Base-by-base conservation (phyloP, 2,888 invertebrate species). In the Pseudolycoriella hygida region DNA sequence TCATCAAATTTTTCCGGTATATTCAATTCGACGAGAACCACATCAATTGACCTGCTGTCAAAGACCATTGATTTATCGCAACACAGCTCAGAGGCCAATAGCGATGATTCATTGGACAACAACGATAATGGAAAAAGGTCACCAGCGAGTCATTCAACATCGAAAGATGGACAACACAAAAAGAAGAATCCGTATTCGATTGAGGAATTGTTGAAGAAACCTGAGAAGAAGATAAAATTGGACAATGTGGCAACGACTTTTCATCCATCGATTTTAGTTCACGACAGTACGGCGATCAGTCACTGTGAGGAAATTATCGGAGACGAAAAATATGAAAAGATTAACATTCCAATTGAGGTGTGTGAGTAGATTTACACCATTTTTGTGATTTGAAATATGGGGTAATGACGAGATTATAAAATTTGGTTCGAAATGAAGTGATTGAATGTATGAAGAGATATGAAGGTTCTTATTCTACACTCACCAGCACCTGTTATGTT, bases 141-240 rank as follows among this genome's bases (percentile, higher is more conserved):
- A 58, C 58, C 10, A 57, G 59, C 46, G 8, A 25, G 5, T 25
- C 25, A 25, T 25, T 8, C 25, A 25, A 6, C 25, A 25, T 25
- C 25, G 25, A 25, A 25, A 8, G 25, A 25, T 8, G 34, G 12
- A 3, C 8, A 10, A 11, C 15, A 14, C n/a, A 69, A 71, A 53
- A 80, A 85, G 60, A 75, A 80, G 50, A 87, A 85, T 58, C 86
- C 87, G 0, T 89, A 88, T 57, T 87, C 87, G 2, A 89, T 89
- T 57, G 88, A 87, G 54, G 88, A 88, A 56, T 61, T 88, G 8
- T 58, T 88, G 20, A 88, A 87, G 58, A 85, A 85, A 53, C 85
- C 85, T 0, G 79, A 77, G 50, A 80, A 77, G 56, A 56, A 60
- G 17, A 32, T 39, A n/a, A 19, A 40, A 17, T 19, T 19, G 5